Conservation (phyloP, 1,140 invertebrate genomes). For the Tetramorium parvispinum region DNA sequence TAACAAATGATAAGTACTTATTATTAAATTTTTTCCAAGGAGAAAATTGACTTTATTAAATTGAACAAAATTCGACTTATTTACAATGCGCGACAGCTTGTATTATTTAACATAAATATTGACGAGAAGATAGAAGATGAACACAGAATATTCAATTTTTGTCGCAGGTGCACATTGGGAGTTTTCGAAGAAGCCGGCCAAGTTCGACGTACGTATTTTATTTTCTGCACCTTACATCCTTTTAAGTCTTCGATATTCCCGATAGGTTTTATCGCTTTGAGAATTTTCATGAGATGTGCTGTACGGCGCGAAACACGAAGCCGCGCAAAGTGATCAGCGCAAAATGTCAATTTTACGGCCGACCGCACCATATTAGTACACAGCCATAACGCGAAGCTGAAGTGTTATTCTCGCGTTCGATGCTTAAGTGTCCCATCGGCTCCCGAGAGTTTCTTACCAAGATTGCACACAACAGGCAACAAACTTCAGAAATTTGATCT, state of each 20-base stretch:
- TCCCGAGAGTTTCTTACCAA: neutral
- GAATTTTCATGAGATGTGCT: constrained; percentile 30
- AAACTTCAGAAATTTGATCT: constrained; percentile 14
- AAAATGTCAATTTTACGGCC: constrained; percentile 55
- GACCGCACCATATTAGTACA: constrained; percentile 45
- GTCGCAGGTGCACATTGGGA: constrained; percentile 1
- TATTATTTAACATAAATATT: constrained; percentile 21
- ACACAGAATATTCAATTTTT: constrained; percentile 38
- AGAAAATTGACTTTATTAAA: neutral
- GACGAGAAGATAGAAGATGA: constrained; percentile 4
- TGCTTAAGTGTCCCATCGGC: constrained; percentile 16
- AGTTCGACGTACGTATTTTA: constrained; percentile 29
- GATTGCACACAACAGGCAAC: neutral
- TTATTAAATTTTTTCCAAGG: neutral
- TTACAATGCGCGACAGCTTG: neutral
- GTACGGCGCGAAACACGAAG: neutral
- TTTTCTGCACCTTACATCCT: neutral
- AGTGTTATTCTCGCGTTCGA: constrained; percentile 34
- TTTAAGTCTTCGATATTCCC: constrained; percentile 23
- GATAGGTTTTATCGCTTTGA: constrained; percentile 26
- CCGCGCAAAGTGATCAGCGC: constrained; percentile 16
- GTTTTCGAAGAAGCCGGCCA: constrained; percentile 10
- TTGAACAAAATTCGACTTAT: neutral
- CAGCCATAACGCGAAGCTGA: constrained; percentile 41
- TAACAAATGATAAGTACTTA: neutral